Base-by-base conservation (phyloP, 2,888 invertebrate species). In the Macrophya annulata region DNA sequence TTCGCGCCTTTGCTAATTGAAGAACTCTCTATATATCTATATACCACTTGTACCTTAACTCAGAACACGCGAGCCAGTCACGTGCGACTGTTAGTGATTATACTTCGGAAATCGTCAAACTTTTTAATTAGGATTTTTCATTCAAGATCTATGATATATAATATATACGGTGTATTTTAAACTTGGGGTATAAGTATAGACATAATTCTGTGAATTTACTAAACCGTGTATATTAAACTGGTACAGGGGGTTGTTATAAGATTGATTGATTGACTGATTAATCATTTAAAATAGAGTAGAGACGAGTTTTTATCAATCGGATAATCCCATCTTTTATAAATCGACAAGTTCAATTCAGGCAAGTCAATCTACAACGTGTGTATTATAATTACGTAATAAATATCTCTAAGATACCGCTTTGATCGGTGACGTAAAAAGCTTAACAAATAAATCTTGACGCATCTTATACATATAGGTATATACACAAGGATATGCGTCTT, bases 61-160 rank as follows among this genome's bases (percentile, higher is more conserved):
- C 9, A 37, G 40, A 74, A 10, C 45, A 72, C 45, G 72, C 45
- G 72, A 25, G 43, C 17, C 85, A 85, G 85, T 86, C 85, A 83
- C 83, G 72, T 85, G 71, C 71, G 45, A 40, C 43, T 71, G 68
- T 17, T 17, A 55, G 37, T 84, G 71, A 68, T 65, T 71, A 79
- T 55, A 48, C 40, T 79, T 84, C 62, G 15, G 51, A 25, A 85
- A 85, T 65, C 84, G 65, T 85, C 85, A 86, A 86, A 86, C 85
- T 74, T 71, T 37, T 84, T 84, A 81, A 79, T 72, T 85, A 85
- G 71, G 55, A 77, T 77, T 77, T 37, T 48, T 77, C 37, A 15
- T 31, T 55, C 48, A 25, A 48, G 15, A 51, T 25, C n/a, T 31
- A 51, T 21, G 21, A 21, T 31, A 17, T 55, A 21, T 45, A 45